Percentiles rank a stretch among this genome's conserved stretches.
Conservation (phyloP, 2,113 vertebrate species). For the Promerops cafer region DNA sequence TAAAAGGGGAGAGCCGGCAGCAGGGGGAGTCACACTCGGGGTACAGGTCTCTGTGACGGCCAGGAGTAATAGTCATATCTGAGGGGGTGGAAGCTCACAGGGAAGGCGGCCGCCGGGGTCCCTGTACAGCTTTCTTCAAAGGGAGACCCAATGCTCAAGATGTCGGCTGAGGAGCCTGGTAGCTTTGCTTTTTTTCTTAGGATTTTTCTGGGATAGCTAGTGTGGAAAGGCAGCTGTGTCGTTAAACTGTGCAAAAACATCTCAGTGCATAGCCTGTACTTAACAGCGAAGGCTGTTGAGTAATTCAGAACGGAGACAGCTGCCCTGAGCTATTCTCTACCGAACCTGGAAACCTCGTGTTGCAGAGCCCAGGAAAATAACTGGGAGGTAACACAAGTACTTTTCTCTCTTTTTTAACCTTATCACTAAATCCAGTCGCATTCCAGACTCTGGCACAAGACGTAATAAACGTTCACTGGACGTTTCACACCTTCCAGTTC, state of each 20-base stretch:
- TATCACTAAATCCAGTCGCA: fast-evolving
- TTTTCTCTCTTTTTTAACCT: not conserved
- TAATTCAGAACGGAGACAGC: not conserved
- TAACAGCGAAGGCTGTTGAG: not conserved
- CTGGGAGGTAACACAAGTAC: fast-evolving
- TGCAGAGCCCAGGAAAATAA: not conserved
- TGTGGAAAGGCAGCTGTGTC: not conserved
- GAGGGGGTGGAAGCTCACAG: fast-evolving
- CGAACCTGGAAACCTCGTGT: not conserved
- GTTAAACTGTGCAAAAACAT: not conserved
- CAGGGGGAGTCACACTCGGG: fast-evolving
- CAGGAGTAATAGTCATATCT: fast-evolving
- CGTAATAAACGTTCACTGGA: fast-evolving
- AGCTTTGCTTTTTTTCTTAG: not conserved
- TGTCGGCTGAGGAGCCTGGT: not conserved
- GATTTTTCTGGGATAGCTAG: not conserved
- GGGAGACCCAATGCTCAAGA: not conserved
- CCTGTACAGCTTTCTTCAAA: not conserved
- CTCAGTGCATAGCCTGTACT: too few species aligned
- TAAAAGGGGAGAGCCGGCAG: not conserved
- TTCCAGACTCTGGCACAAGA: too few species aligned
- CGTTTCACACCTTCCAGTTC: fast-evolving
- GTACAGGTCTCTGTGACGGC: fast-evolving
- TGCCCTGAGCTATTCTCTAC: not conserved
- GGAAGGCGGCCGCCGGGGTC: fast-evolving